These are phyloP conservation scores for Lagodon rhomboides DNA, from an alignment of 2,797 vertebrate genomes.

Conservation along the genomic window DNA sequence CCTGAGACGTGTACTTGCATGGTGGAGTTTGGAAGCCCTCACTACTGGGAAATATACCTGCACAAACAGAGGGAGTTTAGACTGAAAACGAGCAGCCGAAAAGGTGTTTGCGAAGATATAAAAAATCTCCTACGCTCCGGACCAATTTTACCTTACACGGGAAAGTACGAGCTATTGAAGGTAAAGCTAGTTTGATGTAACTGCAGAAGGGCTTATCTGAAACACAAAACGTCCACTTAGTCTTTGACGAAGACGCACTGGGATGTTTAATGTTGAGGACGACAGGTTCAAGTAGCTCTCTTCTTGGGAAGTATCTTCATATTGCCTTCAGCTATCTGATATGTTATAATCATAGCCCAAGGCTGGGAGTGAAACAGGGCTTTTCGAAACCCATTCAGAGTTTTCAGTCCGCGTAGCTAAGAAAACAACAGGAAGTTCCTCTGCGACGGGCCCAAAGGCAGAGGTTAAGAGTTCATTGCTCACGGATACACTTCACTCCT, in stretches of 20 bases:
- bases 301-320: slow-evolving; percentile 64
- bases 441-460: slow-evolving; percentile 72
- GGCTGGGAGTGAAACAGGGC: slow-evolving; percentile 67
- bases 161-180: slow-evolving; percentile 8
- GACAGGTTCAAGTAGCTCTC: slow-evolving; percentile 72
- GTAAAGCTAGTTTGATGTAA: not conserved
- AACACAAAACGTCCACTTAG: slow-evolving; percentile 24
- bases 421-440: slow-evolving; percentile 82
- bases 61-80: slow-evolving; percentile 76
- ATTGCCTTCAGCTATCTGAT: slow-evolving; percentile 69
- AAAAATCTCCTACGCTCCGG: slow-evolving; percentile 7
- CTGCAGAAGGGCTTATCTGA: slow-evolving; percentile 9
- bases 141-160: slow-evolving; percentile 6
- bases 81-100: slow-evolving; percentile 62
- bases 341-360: slow-evolving; percentile 68
- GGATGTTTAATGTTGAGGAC: slow-evolving; percentile 27
- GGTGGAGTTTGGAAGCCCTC: slow-evolving; percentile 63
- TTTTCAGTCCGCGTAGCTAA: slow-evolving; percentile 70
- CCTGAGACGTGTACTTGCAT: slow-evolving; percentile 77
- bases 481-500: slow-evolving; percentile 30
- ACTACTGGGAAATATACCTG: slow-evolving; percentile 74
- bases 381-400: slow-evolving; percentile 74
- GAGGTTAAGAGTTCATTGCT: slow-evolving; percentile 75
- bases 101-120: slow-evolving; percentile 52
- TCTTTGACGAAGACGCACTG: slow-evolving; percentile 22